Evolutionary conservation across 2,113 vertebrate genomes (phyloP).

Genomic region (Vidua chalybeata): DNA sequence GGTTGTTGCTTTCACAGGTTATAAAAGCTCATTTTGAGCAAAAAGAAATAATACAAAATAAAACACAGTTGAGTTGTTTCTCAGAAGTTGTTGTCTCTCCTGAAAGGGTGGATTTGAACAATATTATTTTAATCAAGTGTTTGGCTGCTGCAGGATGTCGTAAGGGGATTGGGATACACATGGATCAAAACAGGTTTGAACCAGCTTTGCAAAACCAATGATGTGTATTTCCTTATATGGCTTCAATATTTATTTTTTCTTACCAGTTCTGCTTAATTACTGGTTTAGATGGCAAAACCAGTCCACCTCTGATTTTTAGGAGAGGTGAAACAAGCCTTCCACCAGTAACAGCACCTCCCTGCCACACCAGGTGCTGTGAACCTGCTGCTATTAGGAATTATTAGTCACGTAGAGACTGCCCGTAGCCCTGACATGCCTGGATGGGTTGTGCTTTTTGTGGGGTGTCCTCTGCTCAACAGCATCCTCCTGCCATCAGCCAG

Average conservation of each 20-base stretch:
- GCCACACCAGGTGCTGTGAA: neutral
- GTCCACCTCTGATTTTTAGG: neutral
- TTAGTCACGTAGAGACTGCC: neutral
- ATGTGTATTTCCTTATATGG: neutral
- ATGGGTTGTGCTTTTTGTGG: neutral
- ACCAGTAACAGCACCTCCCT: constrained; percentile 7
- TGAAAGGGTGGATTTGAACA: neutral
- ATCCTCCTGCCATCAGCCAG: neutral
- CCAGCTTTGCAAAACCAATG: neutral
- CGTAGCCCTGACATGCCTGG: neutral
- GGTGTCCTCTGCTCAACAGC: neutral
- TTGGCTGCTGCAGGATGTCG: neutral
- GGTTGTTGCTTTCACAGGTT: neutral
- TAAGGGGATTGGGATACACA: neutral
- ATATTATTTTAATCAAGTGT: neutral
- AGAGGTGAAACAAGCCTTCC: neutral
- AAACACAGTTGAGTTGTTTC: neutral
- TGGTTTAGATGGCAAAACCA: neutral
- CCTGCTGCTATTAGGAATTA: neutral
- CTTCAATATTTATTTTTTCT: neutral
- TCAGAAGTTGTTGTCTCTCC: neutral
- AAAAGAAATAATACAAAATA: neutral
- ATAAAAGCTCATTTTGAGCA: neutral
- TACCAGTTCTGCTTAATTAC: neutral
- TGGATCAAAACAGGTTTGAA: neutral